Base-by-base conservation (phyloP, 2,797 vertebrate species). In the Mycteria americana region DNA sequence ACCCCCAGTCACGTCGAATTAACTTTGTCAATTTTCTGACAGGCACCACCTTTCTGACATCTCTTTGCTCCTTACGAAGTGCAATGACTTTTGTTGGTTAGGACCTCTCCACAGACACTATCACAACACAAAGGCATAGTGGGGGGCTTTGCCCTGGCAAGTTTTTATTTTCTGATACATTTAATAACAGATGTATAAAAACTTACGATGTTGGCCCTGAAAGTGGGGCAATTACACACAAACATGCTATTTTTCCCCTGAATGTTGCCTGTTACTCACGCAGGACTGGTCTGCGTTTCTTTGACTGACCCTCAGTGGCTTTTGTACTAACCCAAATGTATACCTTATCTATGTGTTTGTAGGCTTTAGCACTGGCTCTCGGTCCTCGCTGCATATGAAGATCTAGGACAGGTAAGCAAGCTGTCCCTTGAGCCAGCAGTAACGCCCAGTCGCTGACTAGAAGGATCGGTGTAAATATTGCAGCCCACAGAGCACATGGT, bases 191-290 rank as follows among this genome's bases (percentile, higher is more conserved):
- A 46, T 25, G 30, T 39, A 33, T 46, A 39, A 39, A 54, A 75
- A 22, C 6, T 22, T 60, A 30, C 7, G n/a, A 2, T 0, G 2
- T 41, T 24, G 62, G 19, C 63, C 46, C 48, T 50, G 62, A 37
- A 73, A 15, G 11, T 3, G 17, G 25, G 28, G 4, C 57, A 39
- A 57, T 46, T 54, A 19, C 5, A 18, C 30, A 5, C 14, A 15
- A 25, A 16, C 2, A 1, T 25, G 30, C 17, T 11, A 0, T 43
- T 16, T 53, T 53, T n/a, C 31, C 22, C 18, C 4, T 27, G 22
- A 31, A 22, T 1, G 22, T 60, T 60, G 67, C 39, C 25, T 23
- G 9, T 56, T 56, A 23, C 18, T 70, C 57, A 21, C 0, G 2
- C 37, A 46, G 43, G 24, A 59, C 39, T 25, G 12, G 25, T 19